phyloP scores from a whole-genome alignment of 2,797 vertebrate genomes.

The Pangasius macronema region DNA sequence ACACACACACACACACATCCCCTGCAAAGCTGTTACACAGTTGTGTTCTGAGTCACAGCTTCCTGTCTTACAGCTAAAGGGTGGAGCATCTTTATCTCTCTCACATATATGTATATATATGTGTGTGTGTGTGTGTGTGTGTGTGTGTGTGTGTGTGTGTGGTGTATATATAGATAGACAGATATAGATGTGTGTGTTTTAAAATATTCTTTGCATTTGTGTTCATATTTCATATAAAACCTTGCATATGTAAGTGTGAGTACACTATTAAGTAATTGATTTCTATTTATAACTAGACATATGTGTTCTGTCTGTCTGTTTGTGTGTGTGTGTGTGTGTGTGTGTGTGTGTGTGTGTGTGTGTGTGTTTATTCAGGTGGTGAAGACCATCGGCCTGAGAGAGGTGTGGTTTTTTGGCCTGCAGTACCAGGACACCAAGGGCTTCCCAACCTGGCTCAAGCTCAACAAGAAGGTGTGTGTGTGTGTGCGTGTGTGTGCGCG shows the following conservation, averaged over 20 bases:
- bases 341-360: constrained; percentile 14
- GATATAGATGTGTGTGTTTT: background rate
- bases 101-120: background rate
- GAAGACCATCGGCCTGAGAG: constrained; percentile 95
- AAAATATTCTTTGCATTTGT: background rate
- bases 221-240: background rate
- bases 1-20: background rate
- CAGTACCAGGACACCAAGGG: constrained; percentile 98
- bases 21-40: background rate
- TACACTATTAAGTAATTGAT: background rate
- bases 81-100: background rate
- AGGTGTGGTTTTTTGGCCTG: constrained; percentile 98
- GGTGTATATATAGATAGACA: too few relatives aligned
- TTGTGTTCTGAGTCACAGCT: constrained; percentile 30
- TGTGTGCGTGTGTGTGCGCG: background rate
- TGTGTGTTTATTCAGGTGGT: constrained; percentile 81
- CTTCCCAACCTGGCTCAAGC: constrained; percentile 97
- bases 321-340: constrained; percentile 15
- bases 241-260: constrained; percentile 1
- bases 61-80: constrained; percentile 16
- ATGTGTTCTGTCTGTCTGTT: too few relatives aligned
- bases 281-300: background rate
- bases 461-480: constrained; percentile 94
- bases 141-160: background rate
- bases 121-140: constrained; percentile 13